Conservation (phyloP, 2,888 invertebrate species). For the Callimorpha dominula region DNA sequence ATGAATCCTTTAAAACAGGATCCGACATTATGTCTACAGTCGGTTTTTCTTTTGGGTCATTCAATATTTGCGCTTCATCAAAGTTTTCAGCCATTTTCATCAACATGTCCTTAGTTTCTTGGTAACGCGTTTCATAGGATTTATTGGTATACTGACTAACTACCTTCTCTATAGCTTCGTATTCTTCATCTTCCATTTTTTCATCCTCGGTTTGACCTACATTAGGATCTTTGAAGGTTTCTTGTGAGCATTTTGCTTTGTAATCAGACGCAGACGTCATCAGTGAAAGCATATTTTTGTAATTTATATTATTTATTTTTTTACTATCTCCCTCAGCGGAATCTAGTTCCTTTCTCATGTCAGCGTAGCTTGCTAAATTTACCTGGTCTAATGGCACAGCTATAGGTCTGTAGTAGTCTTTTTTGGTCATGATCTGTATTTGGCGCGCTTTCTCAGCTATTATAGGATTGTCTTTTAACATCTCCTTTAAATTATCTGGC, state of each 20-base stretch:
- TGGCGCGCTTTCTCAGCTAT: slow-evolving; percentile 77
- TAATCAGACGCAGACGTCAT: slow-evolving; percentile 66
- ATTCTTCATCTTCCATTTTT: slow-evolving; percentile 67
- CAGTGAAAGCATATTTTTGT: slow-evolving; percentile 73
- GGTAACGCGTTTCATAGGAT: slow-evolving; percentile 76
- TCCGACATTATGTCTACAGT: slow-evolving; percentile 52
- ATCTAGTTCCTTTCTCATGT: slow-evolving; percentile 69
- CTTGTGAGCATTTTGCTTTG: slow-evolving; percentile 50
- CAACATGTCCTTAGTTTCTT: slow-evolving; percentile 80
- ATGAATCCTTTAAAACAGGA: slow-evolving; percentile 71
- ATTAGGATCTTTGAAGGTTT: slow-evolving; percentile 32
- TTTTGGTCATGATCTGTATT: slow-evolving; percentile 72
- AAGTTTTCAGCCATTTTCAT: slow-evolving; percentile 72
- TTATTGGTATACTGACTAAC: slow-evolving; percentile 77
- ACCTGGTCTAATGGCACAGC: slow-evolving; percentile 72
- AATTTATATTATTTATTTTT: slow-evolving; percentile 70
- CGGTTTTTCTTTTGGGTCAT: slow-evolving; percentile 24
- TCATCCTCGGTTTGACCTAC: slow-evolving; percentile 41
- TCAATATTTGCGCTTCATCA: slow-evolving; percentile 58
- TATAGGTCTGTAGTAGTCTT: slow-evolving; percentile 57
- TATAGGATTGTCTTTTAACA: slow-evolving; percentile 72
- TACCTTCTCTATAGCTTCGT: slow-evolving; percentile 74
- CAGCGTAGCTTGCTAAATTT: slow-evolving; percentile 61
- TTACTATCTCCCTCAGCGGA: slow-evolving; percentile 64
- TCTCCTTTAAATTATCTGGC: slow-evolving; percentile 67